A percentile compares a stretch with the other conserved stretches of the same genome.
Conservation (phyloP, 2,113 vertebrate genomes). For the Gila orcuttii region DNA sequence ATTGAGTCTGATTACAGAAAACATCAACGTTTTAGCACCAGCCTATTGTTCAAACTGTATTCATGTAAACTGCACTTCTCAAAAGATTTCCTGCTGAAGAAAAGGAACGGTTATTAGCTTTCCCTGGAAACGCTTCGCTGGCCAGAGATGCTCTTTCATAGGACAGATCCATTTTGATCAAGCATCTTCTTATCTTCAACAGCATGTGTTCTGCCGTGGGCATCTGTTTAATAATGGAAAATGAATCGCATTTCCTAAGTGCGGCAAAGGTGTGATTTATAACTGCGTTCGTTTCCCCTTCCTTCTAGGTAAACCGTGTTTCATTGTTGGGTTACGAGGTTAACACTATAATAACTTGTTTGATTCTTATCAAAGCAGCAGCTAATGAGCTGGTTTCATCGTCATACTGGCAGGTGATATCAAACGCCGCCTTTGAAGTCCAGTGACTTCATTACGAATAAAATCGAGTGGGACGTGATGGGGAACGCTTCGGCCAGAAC, state of each 20-base stretch:
- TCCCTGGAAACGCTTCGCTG: not conserved
- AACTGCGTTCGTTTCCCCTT: not conserved
- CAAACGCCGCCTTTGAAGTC: slow-evolving; percentile 17
- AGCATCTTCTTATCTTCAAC: slow-evolving; percentile 16
- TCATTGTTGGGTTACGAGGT: slow-evolving; percentile 19
- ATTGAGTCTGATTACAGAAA: not conserved
- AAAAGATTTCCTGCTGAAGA: not conserved
- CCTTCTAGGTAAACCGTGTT: not conserved
- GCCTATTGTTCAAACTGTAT: not conserved
- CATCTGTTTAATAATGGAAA: not conserved
- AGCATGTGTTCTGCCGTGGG: slow-evolving; percentile 16
- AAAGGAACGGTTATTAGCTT: not conserved
- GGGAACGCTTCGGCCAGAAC: not conserved
- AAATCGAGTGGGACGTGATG: not conserved
- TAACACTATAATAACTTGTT: slow-evolving; percentile 12
- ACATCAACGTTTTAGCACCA: not conserved
- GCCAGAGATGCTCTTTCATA: not conserved
- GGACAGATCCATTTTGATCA: not conserved
- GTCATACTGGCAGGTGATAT: not conserved
- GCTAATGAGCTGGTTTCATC: slow-evolving; percentile 25
- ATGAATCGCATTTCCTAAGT: not conserved
- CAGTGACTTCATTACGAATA: not conserved
- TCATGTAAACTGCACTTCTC: too few relatives aligned
- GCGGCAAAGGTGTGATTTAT: not conserved
- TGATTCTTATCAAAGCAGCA: slow-evolving; percentile 13